Base-by-base conservation (phyloP, 2,888 invertebrate genomes). In the Bugula neritina region DNA sequence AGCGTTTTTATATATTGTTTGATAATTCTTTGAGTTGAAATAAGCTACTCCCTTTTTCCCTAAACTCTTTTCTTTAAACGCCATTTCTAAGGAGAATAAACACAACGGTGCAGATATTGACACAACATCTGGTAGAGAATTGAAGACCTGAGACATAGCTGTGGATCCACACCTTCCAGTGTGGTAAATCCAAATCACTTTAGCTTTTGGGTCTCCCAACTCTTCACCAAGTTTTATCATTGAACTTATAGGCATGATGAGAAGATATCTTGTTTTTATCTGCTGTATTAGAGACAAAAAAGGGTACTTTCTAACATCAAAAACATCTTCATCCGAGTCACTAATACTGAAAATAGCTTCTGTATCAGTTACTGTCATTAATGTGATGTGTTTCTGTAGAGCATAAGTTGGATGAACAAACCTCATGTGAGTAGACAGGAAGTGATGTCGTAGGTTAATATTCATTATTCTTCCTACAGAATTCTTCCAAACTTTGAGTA, bases 271-370 rank as follows among this genome's bases (percentile, higher is more conserved):
- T 5, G 57, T 5, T 5, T 10, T 57, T 21, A 5, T 3, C 5
- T 5, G 10, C n/a, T 23, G n/a, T 13, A 23, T 5, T 3, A 5
- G 25, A 25, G 5, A 57, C 57, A 57, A 23, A 57, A 57, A 57
- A 13, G 57, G 57, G 3, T 23, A 23, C n/a, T 25, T 57, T 23
- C n/a, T 57, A 23, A 25, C 25, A 57, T 57, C 57, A 13, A 57
- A 57, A 21, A 57, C 57, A 57, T 57, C 25, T 23, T 23, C 57
- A 5, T 57, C 57, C 5, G 57, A 23, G 5, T 5, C 3, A 57
- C 10, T 10, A 57, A 57, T 57, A 23, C 57, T 57, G n/a, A 57
- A 57, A 25, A 57, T 57, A 57, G 57, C 57, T 23, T 57, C 23
- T 23, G 5, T 25, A 23, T 57, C 25, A 5, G 57, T 57, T 10